These are phyloP conservation scores for Calidris pygmaea DNA, from an alignment of 2,113 vertebrate species.

Conservation along the genomic window DNA sequence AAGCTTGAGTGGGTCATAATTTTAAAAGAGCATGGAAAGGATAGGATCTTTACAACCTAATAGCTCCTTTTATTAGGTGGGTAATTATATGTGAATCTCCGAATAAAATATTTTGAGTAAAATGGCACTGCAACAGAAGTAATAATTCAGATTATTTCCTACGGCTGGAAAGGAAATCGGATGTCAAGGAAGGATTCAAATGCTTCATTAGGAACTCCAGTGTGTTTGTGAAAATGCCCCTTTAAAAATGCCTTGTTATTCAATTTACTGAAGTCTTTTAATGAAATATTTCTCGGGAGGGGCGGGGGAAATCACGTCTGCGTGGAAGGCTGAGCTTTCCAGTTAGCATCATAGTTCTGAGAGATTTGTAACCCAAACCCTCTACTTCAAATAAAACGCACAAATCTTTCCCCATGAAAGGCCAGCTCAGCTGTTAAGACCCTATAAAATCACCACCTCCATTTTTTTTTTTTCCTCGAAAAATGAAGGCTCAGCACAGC, in stretches of 20 bases:
- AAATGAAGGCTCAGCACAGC: neutral
- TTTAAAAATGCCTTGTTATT: slow-evolving; percentile 41
- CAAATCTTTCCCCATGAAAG: neutral
- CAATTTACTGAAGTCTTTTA: slow-evolving; percentile 37
- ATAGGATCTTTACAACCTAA: slow-evolving; percentile 77
- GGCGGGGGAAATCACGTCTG: neutral
- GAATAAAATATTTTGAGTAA: slow-evolving; percentile 76
- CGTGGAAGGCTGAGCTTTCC: neutral
- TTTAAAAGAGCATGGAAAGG: slow-evolving; percentile 73
- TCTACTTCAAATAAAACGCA: neutral
- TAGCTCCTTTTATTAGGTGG: slow-evolving; percentile 78
- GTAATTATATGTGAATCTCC: slow-evolving; percentile 74
- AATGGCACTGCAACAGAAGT: slow-evolving; percentile 72
- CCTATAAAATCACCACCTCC: neutral
- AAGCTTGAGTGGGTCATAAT: slow-evolving; percentile 78
- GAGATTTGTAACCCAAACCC: neutral
- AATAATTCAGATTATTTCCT: slow-evolving; percentile 73
- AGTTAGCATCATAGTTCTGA: neutral
- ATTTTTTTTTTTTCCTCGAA: neutral
- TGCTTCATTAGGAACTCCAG: slow-evolving; percentile 55
- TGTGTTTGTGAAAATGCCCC: slow-evolving; percentile 45
- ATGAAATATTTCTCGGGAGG: neutral
- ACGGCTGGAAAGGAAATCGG: slow-evolving; percentile 36
- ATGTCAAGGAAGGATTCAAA: slow-evolving; percentile 65
- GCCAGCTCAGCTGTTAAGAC: neutral